Percentiles rank a stretch among this genome's conserved stretches.
These are phyloP conservation scores for Acanthaster planci DNA, from an alignment of 35 echinoderm and acorn worm genomes.

Conservation along the genomic window DNA sequence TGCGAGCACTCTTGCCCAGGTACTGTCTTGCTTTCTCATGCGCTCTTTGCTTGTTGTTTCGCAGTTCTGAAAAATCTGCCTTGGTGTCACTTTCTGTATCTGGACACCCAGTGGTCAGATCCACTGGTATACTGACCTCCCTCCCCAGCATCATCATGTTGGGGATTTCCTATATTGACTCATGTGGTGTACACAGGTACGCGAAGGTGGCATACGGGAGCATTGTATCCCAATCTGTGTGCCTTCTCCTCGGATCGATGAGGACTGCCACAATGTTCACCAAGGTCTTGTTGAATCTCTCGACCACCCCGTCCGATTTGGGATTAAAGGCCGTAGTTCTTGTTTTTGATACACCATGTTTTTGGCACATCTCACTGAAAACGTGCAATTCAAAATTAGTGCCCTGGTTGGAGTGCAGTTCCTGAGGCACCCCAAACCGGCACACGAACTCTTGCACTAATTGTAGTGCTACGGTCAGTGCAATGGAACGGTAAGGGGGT, in stretches of 20 bases:
- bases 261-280: constrained; percentile 27
- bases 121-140: too few relatives aligned
- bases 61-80: too few relatives aligned
- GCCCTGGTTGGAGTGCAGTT: constrained; percentile 50
- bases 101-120: too few relatives aligned
- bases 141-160: too few relatives aligned
- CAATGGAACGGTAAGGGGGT: constrained; percentile 32
- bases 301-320: constrained; percentile 35
- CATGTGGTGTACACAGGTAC: constrained; percentile 10
- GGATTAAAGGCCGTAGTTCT: constrained; percentile 49
- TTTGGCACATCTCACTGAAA: constrained; percentile 25
- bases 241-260: constrained; percentile 37
- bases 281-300: constrained; percentile 24
- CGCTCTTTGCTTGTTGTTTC: too few relatives aligned
- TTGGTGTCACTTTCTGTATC: too few relatives aligned
- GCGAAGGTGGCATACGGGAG: constrained; percentile 48
- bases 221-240: constrained; percentile 41
- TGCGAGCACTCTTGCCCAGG: constrained; percentile 7
- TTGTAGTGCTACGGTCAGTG: constrained; percentile 31
- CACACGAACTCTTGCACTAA: constrained; percentile 39
- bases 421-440: constrained; percentile 1
- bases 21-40: too few relatives aligned
- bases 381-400: constrained; percentile 44
- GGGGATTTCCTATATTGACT: too few relatives aligned
- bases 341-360: constrained; percentile 39